Evolutionary conservation across 1,140 invertebrate genomes (phyloP), one percentile per base, ranked within the genome.

Genomic region (Trichomalopsis sarcophagae): DNA sequence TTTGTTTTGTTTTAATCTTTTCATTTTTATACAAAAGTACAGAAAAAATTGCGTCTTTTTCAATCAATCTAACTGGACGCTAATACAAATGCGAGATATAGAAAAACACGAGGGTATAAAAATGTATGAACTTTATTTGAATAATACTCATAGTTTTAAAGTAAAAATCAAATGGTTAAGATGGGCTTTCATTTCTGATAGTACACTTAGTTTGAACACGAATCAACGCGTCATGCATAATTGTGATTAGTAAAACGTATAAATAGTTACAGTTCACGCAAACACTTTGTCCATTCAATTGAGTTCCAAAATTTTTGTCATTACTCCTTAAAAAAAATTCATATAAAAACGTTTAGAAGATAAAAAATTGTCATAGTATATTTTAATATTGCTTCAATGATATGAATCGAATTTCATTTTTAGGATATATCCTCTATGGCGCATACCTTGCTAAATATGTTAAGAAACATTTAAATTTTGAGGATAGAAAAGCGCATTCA

Each of bases 1-100:
- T 77, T 79, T 86, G 50, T 78, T 84, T 83, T 83, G 6, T 23
- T 75, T 21, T 47, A 76, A 36, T 73, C n/a, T 50, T 81, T 83
- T 74, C 73, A 21, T 68, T 81, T 85, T 85, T 85, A 74, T 87
- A 87, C 78, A 86, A 86, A 86, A 88, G 79, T 87, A 86, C 30
- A 86, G 77, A 87, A 81, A 85, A 76, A 13, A 21, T 75, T 17
- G 79, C 71, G 40, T 75, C 50, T 62, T 80, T 33, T 76, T 17
- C 44, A 73, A 33, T 50, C 21, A 62, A 62, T 81, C 17, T 36
- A 74, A 84, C 50, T n/a, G 68, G 47, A n/a, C 55, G 40, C 36
- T 62, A 47, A 66, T 36, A 79, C 55, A 73, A 66, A 73, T 5
- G 7, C 1, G 50, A 55, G 36, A 27, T 76, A 50, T 66, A 23